phyloP scores from a whole-genome alignment of 2,888 invertebrate species.

The Acholoe squamosa region DNA sequence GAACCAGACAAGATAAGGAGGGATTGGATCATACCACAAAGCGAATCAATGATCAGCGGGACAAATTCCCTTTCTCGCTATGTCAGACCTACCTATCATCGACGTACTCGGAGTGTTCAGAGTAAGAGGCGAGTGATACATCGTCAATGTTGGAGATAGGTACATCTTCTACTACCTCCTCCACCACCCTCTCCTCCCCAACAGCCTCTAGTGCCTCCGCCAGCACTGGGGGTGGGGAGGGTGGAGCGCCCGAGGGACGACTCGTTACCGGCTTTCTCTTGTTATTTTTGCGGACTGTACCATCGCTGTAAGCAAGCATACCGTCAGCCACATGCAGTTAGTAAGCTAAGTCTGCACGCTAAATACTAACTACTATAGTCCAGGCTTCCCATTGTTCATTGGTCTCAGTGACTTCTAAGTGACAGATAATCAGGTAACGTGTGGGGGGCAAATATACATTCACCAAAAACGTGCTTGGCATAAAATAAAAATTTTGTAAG shows the following conservation, averaged over 20 bases:
- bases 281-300: constrained; percentile 81
- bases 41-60: too few relatives aligned
- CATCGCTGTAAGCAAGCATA: constrained; percentile 74
- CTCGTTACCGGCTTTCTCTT: constrained; percentile 72
- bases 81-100: constrained; percentile 43
- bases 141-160: constrained; percentile 53
- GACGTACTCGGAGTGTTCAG: constrained; percentile 2
- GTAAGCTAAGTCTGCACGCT: background rate
- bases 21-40: too few relatives aligned
- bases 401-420: too few relatives aligned
- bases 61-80: too few relatives aligned
- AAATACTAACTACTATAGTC: too few relatives aligned
- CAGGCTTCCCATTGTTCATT: too few relatives aligned
- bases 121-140: constrained; percentile 19
- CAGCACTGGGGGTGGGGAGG: constrained; percentile 67
- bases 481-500: too few relatives aligned
- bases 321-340: constrained; percentile 60
- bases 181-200: background rate
- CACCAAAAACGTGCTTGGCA: too few relatives aligned
- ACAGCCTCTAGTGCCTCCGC: background rate
- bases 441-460: too few relatives aligned
- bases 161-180: background rate
- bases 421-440: too few relatives aligned
- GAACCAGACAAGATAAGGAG: too few relatives aligned
- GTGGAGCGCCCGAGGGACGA: constrained; percentile 66